phyloP scores from a whole-genome alignment of 1,140 invertebrate species.

The Diorhabda sublineata region DNA sequence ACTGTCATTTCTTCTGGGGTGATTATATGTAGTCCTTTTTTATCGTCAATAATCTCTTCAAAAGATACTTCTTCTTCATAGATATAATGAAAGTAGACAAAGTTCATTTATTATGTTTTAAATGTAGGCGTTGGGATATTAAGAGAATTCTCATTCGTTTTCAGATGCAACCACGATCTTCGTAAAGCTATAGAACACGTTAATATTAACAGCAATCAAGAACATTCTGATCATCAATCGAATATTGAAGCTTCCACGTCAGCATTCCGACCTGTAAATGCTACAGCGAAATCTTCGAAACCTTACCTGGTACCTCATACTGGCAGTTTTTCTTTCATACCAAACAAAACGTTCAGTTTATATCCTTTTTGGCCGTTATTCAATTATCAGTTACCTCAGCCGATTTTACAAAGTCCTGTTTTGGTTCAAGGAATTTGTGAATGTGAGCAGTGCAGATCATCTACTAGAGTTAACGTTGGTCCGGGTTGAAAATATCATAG shows the following conservation, averaged over 20 bases:
- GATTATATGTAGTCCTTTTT: too few species aligned
- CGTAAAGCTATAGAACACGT: conserved; percentile 46
- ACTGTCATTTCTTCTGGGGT: too few species aligned
- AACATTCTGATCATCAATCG: conserved; percentile 17
- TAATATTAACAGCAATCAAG: conserved; percentile 35
- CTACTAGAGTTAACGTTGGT: conserved; percentile 2
- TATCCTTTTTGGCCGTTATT: conserved; percentile 45
- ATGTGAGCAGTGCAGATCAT: conserved; percentile 43
- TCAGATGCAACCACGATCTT: conserved; percentile 43
- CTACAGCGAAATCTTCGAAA: conserved; percentile 25
- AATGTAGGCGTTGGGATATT: too few species aligned
- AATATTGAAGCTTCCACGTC: conserved; percentile 33
- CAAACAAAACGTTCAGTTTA: conserved; percentile 44
- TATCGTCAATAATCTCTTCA: too few species aligned
- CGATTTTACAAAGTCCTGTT: conserved; percentile 42
- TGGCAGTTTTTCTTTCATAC: conserved; percentile 37
- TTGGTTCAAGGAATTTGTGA: conserved; percentile 46
- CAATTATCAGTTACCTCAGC: conserved; percentile 42
- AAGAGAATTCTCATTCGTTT: neutral
- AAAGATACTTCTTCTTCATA: too few species aligned
- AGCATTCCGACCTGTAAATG: conserved; percentile 40
- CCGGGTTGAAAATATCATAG: neutral
- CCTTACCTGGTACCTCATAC: conserved; percentile 31
- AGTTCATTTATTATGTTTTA: too few species aligned
- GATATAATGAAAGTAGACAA: too few species aligned